Percentiles rank a stretch among this genome's conserved stretches.
These are phyloP conservation scores for Mesitornis unicolor DNA, from an alignment of 2,113 vertebrate species.

Conservation along the genomic window DNA sequence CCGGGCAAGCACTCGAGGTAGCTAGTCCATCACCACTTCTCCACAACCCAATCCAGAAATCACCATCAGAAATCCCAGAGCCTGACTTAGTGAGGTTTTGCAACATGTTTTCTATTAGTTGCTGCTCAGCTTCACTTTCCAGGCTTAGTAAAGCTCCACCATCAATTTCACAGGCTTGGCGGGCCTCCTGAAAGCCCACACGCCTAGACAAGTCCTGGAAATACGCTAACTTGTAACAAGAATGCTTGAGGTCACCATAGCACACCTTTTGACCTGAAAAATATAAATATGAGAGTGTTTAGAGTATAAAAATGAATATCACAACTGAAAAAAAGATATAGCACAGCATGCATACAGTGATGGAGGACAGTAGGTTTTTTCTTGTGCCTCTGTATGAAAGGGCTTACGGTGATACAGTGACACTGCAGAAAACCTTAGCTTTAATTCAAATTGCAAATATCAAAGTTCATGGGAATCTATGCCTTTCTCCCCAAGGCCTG, in stretches of 20 bases:
- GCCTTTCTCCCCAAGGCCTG: not conserved
- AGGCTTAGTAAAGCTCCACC: constrained; percentile 86
- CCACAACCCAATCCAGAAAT: constrained; percentile 97
- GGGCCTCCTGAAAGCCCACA: constrained; percentile 88
- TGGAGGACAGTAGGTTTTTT: not conserved
- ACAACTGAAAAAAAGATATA: not conserved
- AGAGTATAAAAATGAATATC: not conserved
- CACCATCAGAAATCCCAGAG: constrained; percentile 85
- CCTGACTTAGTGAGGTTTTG: constrained; percentile 83
- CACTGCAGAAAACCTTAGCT: not conserved
- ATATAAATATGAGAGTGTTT: not conserved
- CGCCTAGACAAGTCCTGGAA: constrained; percentile 91
- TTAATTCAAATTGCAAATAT: not conserved
- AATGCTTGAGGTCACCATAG: constrained; percentile 72
- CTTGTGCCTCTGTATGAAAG: not conserved
- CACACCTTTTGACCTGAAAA: constrained; percentile 91
- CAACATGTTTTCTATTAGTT: constrained; percentile 83
- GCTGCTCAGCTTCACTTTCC: constrained; percentile 82
- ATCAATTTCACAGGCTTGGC: constrained; percentile 85
- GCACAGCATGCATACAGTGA: not conserved
- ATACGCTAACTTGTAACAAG: constrained; percentile 94
- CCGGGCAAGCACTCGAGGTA: constrained; percentile 77
- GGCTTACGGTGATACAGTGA: fast-evolving
- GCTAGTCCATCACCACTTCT: constrained; percentile 76
- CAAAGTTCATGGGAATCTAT: not conserved